Conservation (phyloP, 2,888 invertebrate species). For the Mamestra brassicae region DNA sequence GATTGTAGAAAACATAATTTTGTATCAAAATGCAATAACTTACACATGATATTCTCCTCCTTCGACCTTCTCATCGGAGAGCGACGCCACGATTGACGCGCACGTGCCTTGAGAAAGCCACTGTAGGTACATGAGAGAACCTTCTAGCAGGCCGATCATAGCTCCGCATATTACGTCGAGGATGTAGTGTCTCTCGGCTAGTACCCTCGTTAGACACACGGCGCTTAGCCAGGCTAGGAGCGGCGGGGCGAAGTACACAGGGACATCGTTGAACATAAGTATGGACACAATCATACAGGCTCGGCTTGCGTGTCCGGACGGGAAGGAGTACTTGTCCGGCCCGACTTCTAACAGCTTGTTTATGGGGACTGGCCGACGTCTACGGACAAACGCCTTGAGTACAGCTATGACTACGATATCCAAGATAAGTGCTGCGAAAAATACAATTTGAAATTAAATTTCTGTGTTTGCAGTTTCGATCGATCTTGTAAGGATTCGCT, state of each 20-base stretch:
- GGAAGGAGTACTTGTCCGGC: conserved; percentile 97
- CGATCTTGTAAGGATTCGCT: neutral
- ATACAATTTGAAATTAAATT: neutral
- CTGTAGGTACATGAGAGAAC: conserved; percentile 91
- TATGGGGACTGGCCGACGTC: conserved; percentile 94
- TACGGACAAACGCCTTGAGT: conserved; percentile 94
- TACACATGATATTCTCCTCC: conserved; percentile 93
- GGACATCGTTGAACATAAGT: conserved; percentile 90
- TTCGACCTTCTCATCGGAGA: conserved; percentile 93
- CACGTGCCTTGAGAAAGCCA: conserved; percentile 93
- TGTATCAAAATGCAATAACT: conserved; percentile 33
- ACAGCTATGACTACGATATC: conserved; percentile 95
- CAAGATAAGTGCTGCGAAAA: conserved; percentile 92
- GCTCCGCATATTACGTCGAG: conserved; percentile 95
- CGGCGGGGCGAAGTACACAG: conserved; percentile 91
- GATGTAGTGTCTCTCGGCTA: conserved; percentile 96
- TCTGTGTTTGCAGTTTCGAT: neutral
- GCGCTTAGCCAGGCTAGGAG: conserved; percentile 94
- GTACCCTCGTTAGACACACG: conserved; percentile 95
- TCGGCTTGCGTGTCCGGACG: conserved; percentile 98
- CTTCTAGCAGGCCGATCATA: conserved; percentile 93
- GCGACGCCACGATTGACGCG: conserved; percentile 90
- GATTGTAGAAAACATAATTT: neutral
- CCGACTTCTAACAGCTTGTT: conserved; percentile 94
- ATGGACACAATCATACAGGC: conserved; percentile 94